These are phyloP conservation scores for Drosophila varians DNA, from an alignment of 1,140 invertebrate species.

Conservation along the genomic window DNA sequence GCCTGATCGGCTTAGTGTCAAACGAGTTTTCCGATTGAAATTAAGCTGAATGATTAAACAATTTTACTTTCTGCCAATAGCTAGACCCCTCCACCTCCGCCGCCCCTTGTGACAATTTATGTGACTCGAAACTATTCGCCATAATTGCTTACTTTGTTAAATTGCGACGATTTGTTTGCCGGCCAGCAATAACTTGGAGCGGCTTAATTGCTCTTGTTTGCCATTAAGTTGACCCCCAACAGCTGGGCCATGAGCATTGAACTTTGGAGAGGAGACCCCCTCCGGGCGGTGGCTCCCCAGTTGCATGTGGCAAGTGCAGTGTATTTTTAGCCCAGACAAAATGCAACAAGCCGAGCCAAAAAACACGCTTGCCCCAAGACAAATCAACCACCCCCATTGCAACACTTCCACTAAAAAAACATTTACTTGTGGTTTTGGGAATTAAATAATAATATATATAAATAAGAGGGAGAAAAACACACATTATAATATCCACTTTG, in stretches of 20 bases:
- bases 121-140: conserved; percentile 59
- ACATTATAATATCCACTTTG: too few relatives aligned
- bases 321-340: conserved; percentile 12
- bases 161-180: conserved; percentile 63
- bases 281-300: background rate
- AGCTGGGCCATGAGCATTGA: conserved; percentile 56
- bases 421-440: too few relatives aligned
- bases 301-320: conserved; percentile 11
- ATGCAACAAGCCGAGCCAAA: conserved; percentile 7
- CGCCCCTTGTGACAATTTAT: conserved; percentile 44
- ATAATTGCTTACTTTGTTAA: conserved; percentile 74
- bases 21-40: conserved; percentile 69
- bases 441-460: too few relatives aligned
- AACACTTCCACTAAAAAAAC: background rate
- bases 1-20: conserved; percentile 38
- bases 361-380: background rate
- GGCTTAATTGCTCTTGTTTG: conserved; percentile 58
- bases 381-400: background rate
- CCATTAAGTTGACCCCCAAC: conserved; percentile 37
- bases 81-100: background rate
- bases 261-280: conserved; percentile 29
- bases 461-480: too few relatives aligned
- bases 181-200: conserved; percentile 58
- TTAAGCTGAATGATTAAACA: conserved; percentile 75
- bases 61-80: conserved; percentile 50